A percentile compares a stretch with the other conserved stretches of the same genome.
Conservation (phyloP, 2,113 vertebrate genomes). For the Ptyas mucosa region DNA sequence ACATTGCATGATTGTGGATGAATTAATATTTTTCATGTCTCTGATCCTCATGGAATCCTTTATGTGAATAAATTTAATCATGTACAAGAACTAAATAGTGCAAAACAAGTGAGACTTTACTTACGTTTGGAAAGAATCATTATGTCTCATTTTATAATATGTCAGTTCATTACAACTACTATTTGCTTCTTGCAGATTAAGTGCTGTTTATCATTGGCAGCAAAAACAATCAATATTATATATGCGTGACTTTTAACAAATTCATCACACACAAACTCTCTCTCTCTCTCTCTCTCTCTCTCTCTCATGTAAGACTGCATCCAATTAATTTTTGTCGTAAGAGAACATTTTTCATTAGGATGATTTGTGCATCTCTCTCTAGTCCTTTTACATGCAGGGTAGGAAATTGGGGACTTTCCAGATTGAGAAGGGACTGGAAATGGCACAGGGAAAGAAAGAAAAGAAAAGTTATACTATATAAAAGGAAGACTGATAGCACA, state of each 20-base stretch:
- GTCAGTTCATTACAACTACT: neutral
- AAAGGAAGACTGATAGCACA: neutral
- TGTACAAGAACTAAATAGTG: neutral
- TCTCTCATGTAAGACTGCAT: neutral
- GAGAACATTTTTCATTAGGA: neutral
- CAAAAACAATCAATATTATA: neutral
- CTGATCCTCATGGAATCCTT: neutral
- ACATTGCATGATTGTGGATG: slow-evolving; percentile 20
- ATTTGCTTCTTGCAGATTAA: neutral
- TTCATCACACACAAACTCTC: neutral
- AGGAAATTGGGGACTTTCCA: neutral
- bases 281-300: too few species aligned
- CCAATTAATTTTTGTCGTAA: neutral
- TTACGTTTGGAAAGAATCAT: slow-evolving; percentile 2
- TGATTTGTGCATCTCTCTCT: neutral
- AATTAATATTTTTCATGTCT: slow-evolving; percentile 19
- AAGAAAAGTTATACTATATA: neutral
- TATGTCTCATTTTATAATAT: neutral
- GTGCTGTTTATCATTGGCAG: neutral
- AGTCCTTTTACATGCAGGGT: neutral
- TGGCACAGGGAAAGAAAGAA: neutral
- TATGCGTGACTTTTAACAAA: neutral
- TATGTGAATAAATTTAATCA: neutral
- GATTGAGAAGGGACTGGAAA: neutral
- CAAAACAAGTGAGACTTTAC: slow-evolving; percentile 6